These are phyloP conservation scores for Centrocercus urophasianus DNA, from an alignment of 2,113 vertebrate genomes.

Conservation along the genomic window DNA sequence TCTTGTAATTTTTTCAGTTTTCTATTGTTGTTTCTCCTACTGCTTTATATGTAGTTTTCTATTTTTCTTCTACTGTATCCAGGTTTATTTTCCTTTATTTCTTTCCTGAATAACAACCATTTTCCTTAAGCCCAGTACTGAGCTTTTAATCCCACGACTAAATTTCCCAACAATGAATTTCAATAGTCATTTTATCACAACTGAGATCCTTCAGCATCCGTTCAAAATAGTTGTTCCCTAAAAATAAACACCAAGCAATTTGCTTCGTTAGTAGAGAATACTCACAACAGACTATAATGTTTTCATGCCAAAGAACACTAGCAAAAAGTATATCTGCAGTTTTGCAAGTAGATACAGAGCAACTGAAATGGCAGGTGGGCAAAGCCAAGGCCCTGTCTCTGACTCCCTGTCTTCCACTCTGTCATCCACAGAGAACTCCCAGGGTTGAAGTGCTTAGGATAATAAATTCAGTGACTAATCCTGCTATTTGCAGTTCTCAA, in stretches of 20 bases:
- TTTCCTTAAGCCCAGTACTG: background rate
- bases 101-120: background rate
- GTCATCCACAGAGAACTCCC: background rate
- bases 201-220: background rate
- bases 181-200: background rate
- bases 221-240: background rate
- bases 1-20: background rate
- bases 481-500: background rate
- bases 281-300: background rate
- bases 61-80: background rate
- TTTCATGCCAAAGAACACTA: background rate
- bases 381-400: background rate
- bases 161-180: background rate
- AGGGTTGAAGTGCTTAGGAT: background rate
- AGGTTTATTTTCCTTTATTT: background rate
- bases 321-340: background rate
- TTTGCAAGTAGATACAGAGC: background rate
- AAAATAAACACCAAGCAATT: background rate
- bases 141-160: background rate
- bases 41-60: background rate
- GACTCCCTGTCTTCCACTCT: background rate
- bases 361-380: background rate
- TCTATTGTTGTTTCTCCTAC: background rate
- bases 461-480: background rate
- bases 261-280: background rate